Evolutionary conservation across 2,888 invertebrate genomes (phyloP).

Genomic region (Catocala nupta): DNA sequence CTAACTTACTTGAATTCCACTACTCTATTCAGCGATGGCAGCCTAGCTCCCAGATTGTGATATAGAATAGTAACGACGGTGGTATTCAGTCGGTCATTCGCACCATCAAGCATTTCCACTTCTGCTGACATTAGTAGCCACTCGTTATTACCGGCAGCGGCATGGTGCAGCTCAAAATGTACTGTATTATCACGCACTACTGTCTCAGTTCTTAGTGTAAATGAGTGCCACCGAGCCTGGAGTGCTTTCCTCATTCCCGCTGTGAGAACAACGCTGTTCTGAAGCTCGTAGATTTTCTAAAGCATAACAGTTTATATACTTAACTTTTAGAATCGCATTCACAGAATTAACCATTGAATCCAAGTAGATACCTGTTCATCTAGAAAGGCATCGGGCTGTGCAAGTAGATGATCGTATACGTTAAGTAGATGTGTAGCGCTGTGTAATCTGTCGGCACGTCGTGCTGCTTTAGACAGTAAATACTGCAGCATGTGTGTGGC

Average conservation of each 20-base stretch:
- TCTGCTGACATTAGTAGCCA: conserved; percentile 75
- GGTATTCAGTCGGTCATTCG: conserved; percentile 57
- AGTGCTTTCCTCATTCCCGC: conserved; percentile 71
- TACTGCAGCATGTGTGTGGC: conserved; percentile 88
- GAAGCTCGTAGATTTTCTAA: conserved; percentile 82
- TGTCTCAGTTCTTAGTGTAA: conserved; percentile 68
- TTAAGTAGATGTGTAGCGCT: conserved; percentile 90
- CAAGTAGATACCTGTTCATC: conserved; percentile 89
- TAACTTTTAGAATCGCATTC: no score
- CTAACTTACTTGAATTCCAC: conserved; percentile 88
- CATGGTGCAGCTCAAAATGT: conserved; percentile 69
- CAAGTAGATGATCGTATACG: conserved; percentile 77
- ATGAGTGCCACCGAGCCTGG: conserved; percentile 68
- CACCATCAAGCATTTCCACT: conserved; percentile 70
- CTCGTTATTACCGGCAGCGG: conserved; percentile 59
- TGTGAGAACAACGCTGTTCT: conserved; percentile 73
- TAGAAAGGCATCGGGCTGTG: conserved; percentile 89
- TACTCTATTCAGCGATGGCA: conserved; percentile 88
- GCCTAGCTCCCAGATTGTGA: conserved; percentile 88
- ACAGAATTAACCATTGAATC: neutral
- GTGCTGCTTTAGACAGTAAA: conserved; percentile 72
- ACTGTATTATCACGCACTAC: conserved; percentile 64
- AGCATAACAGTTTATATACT: conserved; percentile 22
- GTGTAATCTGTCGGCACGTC: conserved; percentile 73
- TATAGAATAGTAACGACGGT: conserved; percentile 87